A percentile compares a stretch with the other conserved stretches of the same genome.
These are phyloP conservation scores for Campylomormyrus tamandua DNA, from an alignment of 2,113 vertebrate genomes.

Conservation along the genomic window DNA sequence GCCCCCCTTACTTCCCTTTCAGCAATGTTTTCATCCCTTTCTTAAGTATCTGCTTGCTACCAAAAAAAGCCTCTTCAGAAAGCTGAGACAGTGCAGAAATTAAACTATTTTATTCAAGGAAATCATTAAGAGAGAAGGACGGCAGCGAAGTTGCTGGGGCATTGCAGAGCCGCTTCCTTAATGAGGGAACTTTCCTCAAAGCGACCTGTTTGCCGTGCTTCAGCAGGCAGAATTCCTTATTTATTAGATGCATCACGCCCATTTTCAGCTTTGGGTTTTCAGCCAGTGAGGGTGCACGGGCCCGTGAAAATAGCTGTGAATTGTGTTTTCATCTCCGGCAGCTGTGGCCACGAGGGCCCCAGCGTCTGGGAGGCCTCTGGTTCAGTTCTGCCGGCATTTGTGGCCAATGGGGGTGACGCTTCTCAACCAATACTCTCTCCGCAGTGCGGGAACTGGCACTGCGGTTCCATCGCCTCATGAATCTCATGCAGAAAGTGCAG, in stretches of 20 bases:
- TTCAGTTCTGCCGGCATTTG: not conserved
- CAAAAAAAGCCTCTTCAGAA: not conserved
- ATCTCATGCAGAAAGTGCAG: not conserved
- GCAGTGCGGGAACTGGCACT: not conserved
- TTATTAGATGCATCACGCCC: not conserved
- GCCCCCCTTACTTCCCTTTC: not conserved
- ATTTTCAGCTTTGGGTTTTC: not conserved
- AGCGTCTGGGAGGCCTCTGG: not conserved
- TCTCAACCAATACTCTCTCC: not conserved
- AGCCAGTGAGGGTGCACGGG: not conserved
- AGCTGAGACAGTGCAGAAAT: not conserved
- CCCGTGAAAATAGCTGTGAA: constrained; percentile 16
- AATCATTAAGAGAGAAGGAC: not conserved
- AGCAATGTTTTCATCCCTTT: not conserved
- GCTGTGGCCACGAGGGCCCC: not conserved
- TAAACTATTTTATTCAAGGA: not conserved
- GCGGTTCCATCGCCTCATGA: not conserved
- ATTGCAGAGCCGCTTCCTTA: not conserved
- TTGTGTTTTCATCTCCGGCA: not conserved
- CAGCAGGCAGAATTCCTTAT: not conserved
- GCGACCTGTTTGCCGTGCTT: too few species aligned
- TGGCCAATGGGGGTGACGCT: not conserved
- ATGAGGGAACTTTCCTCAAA: not conserved
- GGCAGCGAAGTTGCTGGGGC: not conserved
- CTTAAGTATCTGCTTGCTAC: not conserved